A percentile compares a stretch with the other conserved stretches of the same genome.
Evolutionary conservation across 2,113 vertebrate genomes (phyloP).

Genomic region (Eolophus roseicapilla): DNA sequence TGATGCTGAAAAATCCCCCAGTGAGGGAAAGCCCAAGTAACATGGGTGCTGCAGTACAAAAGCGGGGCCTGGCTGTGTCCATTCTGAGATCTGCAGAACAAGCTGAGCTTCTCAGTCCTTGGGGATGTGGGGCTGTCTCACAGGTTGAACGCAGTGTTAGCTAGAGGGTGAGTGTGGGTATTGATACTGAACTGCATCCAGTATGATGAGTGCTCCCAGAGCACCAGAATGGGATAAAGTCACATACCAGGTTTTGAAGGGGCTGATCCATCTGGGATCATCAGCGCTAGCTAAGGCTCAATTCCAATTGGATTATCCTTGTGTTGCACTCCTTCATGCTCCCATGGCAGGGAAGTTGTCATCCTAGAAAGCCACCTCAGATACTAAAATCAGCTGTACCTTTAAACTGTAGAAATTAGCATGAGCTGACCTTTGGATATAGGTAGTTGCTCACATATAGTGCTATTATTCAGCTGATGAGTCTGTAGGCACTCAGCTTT

Average conservation of each 20-base stretch:
- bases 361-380: not conserved
- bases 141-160: not conserved
- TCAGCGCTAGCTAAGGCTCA: not conserved
- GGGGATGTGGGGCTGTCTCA: not conserved
- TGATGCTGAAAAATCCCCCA: not conserved
- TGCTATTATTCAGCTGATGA: not conserved
- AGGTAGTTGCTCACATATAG: not conserved
- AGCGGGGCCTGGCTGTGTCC: not conserved
- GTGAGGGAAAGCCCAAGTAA: not conserved
- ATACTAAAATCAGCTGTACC: not conserved
- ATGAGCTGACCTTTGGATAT: not conserved
- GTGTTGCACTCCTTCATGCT: not conserved
- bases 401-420: not conserved
- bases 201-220: not conserved
- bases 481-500: not conserved
- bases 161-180: not conserved
- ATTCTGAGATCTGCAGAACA: not conserved
- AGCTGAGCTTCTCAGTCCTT: not conserved
- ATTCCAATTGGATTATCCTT: fast-evolving
- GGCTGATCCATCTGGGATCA: not conserved
- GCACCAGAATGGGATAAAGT: not conserved
- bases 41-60: not conserved
- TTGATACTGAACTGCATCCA: not conserved
- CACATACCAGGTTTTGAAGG: not conserved
- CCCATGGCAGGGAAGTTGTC: not conserved